Evolutionary conservation across 2,888 invertebrate species (phyloP).

Genomic region (Hanleya hanleyi): DNA sequence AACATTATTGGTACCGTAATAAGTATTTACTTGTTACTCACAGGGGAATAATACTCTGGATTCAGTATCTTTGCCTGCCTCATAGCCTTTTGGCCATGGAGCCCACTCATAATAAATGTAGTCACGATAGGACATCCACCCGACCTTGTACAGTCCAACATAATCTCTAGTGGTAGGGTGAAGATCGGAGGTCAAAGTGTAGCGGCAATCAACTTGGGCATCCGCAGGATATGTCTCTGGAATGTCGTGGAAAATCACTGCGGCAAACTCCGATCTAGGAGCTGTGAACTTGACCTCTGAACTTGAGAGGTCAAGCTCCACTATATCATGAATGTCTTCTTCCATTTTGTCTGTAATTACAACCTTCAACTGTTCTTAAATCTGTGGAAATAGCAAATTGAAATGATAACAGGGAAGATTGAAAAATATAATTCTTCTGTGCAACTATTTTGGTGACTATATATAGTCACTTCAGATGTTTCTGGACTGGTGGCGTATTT

Average conservation of each 20-base stretch:
- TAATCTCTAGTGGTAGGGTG: conserved; percentile 60
- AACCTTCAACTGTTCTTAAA: too few relatives aligned
- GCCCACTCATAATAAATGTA: conserved; percentile 67
- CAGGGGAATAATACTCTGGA: conserved; percentile 59
- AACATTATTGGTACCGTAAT: too few relatives aligned
- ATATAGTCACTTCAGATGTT: too few relatives aligned
- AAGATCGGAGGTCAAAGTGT: conserved; percentile 59
- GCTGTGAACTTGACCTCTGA: neutral
- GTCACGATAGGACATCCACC: conserved; percentile 64
- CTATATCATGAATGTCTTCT: conserved; percentile 1
- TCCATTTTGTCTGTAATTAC: conserved; percentile 3
- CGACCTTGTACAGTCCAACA: conserved; percentile 70
- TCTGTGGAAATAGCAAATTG: too few relatives aligned
- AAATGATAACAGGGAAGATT: too few relatives aligned
- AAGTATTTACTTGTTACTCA: too few relatives aligned
- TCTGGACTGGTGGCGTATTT: too few relatives aligned
- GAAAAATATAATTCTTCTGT: too few relatives aligned
- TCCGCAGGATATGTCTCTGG: conserved; percentile 66
- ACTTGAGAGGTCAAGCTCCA: neutral
- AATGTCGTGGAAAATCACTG: conserved; percentile 67
- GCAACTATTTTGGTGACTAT: too few relatives aligned
- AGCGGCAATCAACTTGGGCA: conserved; percentile 62
- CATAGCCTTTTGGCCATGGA: conserved; percentile 49
- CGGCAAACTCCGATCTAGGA: conserved; percentile 54
- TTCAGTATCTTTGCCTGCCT: conserved; percentile 50